A percentile compares a stretch with the other conserved stretches of the same genome.
Conservation (phyloP, 1,140 invertebrate genomes). For the Lepidotrigona ventralis region DNA sequence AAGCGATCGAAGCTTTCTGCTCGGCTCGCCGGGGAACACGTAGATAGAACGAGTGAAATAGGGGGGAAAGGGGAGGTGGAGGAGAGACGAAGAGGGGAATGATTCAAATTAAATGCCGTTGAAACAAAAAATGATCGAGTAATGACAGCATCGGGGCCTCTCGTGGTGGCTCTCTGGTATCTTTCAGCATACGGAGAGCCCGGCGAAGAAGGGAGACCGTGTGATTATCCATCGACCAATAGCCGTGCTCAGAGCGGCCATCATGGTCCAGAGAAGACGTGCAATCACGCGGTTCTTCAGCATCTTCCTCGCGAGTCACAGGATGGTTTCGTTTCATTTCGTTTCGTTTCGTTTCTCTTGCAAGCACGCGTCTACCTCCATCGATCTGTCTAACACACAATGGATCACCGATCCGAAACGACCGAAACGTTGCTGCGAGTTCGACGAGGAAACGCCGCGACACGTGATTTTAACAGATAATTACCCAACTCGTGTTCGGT, state of each 20-base stretch:
- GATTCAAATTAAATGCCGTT: conserved; percentile 69
- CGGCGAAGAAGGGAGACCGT: conserved; percentile 56
- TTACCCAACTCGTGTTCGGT: background rate
- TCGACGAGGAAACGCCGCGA: background rate
- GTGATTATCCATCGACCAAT: conserved; percentile 72
- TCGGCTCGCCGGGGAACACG: background rate
- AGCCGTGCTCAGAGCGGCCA: conserved; percentile 70
- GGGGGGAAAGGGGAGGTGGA: no score
- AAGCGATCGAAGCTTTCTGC: background rate
- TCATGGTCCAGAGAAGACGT: conserved; percentile 71
- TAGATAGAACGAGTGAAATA: background rate
- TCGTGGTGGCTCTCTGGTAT: conserved; percentile 59
- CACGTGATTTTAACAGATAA: no score
- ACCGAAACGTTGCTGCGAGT: background rate
- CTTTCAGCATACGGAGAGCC: conserved; percentile 32
- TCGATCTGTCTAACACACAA: conserved; percentile 17
- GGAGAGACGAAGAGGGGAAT: conserved; percentile 39
- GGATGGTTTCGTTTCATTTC: conserved; percentile 36
- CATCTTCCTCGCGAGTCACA: conserved; percentile 46
- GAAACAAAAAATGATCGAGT: conserved; percentile 69
- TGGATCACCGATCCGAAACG: background rate
- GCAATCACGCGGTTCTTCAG: conserved; percentile 69
- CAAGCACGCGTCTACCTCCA: conserved; percentile 34
- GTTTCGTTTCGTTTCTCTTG: conserved; percentile 5
- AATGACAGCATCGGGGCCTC: conserved; percentile 62